Evolutionary conservation across 1,140 invertebrate genomes (phyloP).

Genomic region (Caenorhabditis briggsae): DNA sequence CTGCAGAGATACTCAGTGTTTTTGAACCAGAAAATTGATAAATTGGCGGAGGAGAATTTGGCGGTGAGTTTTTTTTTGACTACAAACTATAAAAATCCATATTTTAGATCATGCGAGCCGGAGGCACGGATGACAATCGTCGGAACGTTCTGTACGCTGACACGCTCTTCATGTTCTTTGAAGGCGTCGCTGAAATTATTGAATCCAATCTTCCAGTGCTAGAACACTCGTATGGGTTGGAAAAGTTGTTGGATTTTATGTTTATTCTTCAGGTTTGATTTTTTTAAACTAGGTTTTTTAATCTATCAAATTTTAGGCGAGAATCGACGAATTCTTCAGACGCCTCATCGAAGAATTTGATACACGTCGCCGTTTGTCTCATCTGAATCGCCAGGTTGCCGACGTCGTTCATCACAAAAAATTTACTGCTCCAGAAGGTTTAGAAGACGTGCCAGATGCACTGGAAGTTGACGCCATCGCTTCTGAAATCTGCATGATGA

Average conservation of each 20-base stretch:
- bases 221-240: slow-evolving; percentile 90
- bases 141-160: slow-evolving; percentile 86
- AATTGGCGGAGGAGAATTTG: slow-evolving; percentile 71
- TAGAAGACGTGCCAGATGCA: slow-evolving; percentile 83
- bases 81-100: background rate
- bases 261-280: slow-evolving; percentile 72
- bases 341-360: slow-evolving; percentile 77
- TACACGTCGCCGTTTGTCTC: slow-evolving; percentile 89
- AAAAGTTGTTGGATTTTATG: slow-evolving; percentile 71
- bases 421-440: background rate
- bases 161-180: slow-evolving; percentile 87
- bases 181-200: slow-evolving; percentile 87
- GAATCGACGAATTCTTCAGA: slow-evolving; percentile 82
- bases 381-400: slow-evolving; percentile 82
- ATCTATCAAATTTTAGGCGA: slow-evolving; percentile 55
- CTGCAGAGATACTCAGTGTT: slow-evolving; percentile 92
- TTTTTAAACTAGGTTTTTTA: background rate
- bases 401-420: slow-evolving; percentile 82
- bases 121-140: slow-evolving; percentile 83
- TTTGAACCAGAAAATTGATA: slow-evolving; percentile 82
- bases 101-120: slow-evolving; percentile 74
- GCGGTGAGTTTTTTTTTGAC: slow-evolving; percentile 81
- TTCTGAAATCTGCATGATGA: slow-evolving; percentile 84
- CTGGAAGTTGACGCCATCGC: slow-evolving; percentile 90
- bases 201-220: slow-evolving; percentile 93